phyloP scores from a whole-genome alignment of 2,888 invertebrate species.

The Ferdinandea cuprea region DNA sequence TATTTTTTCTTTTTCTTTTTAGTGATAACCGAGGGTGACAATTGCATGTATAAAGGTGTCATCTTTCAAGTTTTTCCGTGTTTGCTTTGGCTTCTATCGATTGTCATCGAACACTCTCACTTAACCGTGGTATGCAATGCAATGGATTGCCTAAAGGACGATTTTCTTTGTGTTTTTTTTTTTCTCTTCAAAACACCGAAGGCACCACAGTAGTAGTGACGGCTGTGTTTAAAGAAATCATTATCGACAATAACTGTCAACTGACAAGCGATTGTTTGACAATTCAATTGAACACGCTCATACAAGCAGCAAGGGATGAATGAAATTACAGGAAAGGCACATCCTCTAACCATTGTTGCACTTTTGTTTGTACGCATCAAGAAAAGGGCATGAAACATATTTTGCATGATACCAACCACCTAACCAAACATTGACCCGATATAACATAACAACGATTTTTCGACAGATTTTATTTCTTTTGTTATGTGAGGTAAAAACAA shows the following conservation, averaged over 20 bases:
- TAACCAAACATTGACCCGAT: slow-evolving; percentile 61
- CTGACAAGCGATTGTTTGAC: slow-evolving; percentile 76
- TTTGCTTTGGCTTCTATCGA: slow-evolving; percentile 70
- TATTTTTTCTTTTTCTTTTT: not conserved
- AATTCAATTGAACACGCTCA: slow-evolving; percentile 80
- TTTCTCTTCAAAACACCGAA: slow-evolving; percentile 43
- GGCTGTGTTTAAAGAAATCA: slow-evolving; percentile 81
- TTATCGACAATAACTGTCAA: slow-evolving; percentile 77
- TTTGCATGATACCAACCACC: slow-evolving; percentile 71
- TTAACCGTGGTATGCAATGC: slow-evolving; percentile 64
- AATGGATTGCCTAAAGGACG: slow-evolving; percentile 70
- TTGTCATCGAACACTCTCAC: slow-evolving; percentile 66
- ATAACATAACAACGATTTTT: slow-evolving; percentile 20
- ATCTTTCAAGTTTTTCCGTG: slow-evolving; percentile 61
- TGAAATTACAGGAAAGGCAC: slow-evolving; percentile 58
- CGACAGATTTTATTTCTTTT: slow-evolving; percentile 50
- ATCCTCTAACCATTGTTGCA: slow-evolving; percentile 61
- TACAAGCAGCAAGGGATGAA: slow-evolving; percentile 76
- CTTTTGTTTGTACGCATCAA: slow-evolving; percentile 60
- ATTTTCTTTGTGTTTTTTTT: slow-evolving; percentile 72
- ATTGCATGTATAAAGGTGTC: slow-evolving; percentile 64
- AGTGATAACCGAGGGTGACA: slow-evolving; percentile 49
- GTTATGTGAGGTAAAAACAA: slow-evolving; percentile 71
- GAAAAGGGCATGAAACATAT: slow-evolving; percentile 66
- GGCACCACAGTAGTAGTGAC: slow-evolving; percentile 67